Percentiles rank a stretch among this genome's conserved stretches.
phyloP scores from a whole-genome alignment of 2,797 vertebrate genomes.

The Crax fasciolata region DNA sequence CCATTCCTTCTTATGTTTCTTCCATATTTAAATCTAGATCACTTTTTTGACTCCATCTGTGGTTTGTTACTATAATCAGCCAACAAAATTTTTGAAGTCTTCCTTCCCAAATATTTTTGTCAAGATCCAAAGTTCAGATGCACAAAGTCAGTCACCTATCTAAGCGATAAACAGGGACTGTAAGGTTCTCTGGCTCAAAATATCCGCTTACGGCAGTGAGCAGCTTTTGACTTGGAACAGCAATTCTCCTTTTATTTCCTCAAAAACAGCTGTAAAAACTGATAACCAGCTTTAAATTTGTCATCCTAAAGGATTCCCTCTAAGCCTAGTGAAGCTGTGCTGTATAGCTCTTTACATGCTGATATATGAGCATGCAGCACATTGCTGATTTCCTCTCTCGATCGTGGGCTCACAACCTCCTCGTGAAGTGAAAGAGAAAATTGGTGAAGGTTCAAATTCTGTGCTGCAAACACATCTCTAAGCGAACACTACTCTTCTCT shows the following conservation, averaged over 20 bases:
- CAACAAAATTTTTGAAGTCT: neutral
- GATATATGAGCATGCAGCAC: neutral
- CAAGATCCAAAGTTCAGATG: slow-evolving; percentile 48
- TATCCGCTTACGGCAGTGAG: slow-evolving; percentile 36
- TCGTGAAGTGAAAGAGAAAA: neutral
- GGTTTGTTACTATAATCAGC: neutral
- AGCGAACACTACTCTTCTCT: neutral
- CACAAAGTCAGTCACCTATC: slow-evolving; percentile 43
- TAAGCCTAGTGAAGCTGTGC: neutral
- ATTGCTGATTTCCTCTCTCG: neutral
- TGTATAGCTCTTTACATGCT: neutral
- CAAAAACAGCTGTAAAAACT: slow-evolving; percentile 56
- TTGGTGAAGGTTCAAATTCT: neutral
- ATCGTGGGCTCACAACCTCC: neutral
- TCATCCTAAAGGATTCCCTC: slow-evolving; percentile 54
- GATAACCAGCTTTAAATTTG: slow-evolving; percentile 68
- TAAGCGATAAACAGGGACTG: neutral
- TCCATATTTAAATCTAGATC: neutral
- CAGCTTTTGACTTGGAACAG: slow-evolving; percentile 54
- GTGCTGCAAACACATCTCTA: neutral
- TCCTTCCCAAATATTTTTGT: neutral
- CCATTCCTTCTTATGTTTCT: neutral
- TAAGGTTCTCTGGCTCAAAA: slow-evolving; percentile 10
- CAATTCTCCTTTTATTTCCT: slow-evolving; percentile 61
- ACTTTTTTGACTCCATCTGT: neutral